Base-by-base conservation (phyloP, 2,888 invertebrate species). In the Pristionchus maxplancki region DNA sequence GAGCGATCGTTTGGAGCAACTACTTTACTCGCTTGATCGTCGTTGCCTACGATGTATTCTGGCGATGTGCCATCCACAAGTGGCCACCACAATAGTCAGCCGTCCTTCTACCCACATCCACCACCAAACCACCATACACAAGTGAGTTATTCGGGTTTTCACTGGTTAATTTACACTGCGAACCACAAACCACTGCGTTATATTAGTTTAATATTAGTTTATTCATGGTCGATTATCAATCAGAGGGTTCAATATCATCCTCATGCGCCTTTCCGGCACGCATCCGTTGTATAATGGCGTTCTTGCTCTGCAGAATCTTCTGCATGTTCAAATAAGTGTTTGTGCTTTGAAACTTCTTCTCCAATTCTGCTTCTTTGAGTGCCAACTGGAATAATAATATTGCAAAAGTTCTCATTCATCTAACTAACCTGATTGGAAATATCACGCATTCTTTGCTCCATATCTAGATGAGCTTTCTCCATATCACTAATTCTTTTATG, bases 341-440 rank as follows among this genome's bases (percentile, higher is more conserved):
- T 2, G 88, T 78, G 81, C 78, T 78, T 81, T 88, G 88, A 24
- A 88, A 88, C 44, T 88, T 88, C 81, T 88, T 88, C 88, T 88
- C 88, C 40, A 88, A 78, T 81, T 88, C 88, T 15, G 88, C 88
- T 81, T 88, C 88, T 88, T 88, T 88, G 28, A 81, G 40, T 58
- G 88, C 50, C 20, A 88, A 44, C 88, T 88, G 62, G 13, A 88
- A 58, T 34, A 28, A n/a, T 5, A 24, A 9, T n/a, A n/a, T 24
- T 44, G 24, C 11, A 9, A 44, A 48, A 9, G 11, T 13, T 15
- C 24, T 3, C 17, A 15, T 28, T 15, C n/a, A 37, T 31, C 8
- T 50, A 28, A 15, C 24, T 48, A 28, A 81, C 88, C 88, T 78
- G 88, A 9, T 74, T n/a, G 8, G 88, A 48, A 28, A 88, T 81